Conservation (phyloP, 2,797 vertebrate species). For the Oreortyx pictus region DNA sequence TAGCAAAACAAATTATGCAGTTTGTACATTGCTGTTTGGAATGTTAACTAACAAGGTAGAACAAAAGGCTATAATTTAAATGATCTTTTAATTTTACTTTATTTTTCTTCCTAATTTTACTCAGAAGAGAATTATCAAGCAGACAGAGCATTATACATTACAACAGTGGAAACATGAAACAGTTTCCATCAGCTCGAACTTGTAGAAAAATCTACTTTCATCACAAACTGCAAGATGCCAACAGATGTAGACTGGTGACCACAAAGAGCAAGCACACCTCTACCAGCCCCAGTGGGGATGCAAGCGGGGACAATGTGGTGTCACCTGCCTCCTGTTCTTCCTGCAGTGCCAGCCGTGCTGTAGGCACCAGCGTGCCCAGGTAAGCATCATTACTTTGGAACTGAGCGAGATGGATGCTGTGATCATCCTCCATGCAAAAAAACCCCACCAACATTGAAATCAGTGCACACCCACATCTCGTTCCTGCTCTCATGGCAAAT, state of each 20-base stretch:
- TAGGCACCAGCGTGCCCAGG: not conserved
- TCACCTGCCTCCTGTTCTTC: not conserved
- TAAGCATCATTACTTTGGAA: not conserved
- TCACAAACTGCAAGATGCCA: not conserved
- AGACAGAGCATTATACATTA: not conserved
- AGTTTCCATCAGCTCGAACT: not conserved
- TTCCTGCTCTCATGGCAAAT: not conserved
- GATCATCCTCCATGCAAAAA: too few relatives aligned
- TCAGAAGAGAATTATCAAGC: not conserved
- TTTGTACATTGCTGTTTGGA: not conserved
- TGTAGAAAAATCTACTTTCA: not conserved
- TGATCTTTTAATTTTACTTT: not conserved
- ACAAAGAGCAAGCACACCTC: not conserved
- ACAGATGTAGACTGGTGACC: not conserved
- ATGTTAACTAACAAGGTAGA: slow-evolving; percentile 45
- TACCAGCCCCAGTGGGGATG: accelerated
- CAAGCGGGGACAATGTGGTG: accelerated
- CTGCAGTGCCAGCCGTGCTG: not conserved
- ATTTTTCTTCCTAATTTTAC: not conserved
- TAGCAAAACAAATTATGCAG: slow-evolving; percentile 29
- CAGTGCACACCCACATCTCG: not conserved
- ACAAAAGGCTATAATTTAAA: slow-evolving; percentile 6
- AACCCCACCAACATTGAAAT: not conserved
- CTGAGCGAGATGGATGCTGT: not conserved
- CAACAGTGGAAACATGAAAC: not conserved